Base-by-base conservation (phyloP, 1,140 invertebrate genomes). In the Pogonomyrmex californicus region DNA sequence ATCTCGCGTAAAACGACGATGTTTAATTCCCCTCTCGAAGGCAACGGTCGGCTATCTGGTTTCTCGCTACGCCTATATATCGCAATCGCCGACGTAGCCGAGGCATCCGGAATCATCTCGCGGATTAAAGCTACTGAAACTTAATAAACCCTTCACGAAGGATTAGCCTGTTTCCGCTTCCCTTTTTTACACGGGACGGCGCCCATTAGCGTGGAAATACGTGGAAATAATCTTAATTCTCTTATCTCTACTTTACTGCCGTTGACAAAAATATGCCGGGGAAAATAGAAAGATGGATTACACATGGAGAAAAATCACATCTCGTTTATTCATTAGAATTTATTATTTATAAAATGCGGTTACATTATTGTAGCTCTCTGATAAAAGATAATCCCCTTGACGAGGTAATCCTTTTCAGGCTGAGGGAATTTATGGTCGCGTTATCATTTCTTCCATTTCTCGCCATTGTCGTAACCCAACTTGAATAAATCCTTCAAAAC, bases 401-500 rank as follows among this genome's bases (percentile, higher is more conserved):
- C 51, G 6, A 47, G 41, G 14, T 71, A 82, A 73, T 82, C 51
- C 51, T 60, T 17, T 41, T 41, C 12, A 30, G 36, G 33, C 6
- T 23, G 41, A 62, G 17, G 33, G 41, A 49, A 5, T 73, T 73
- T 82, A 60, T 17, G 38, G 7, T 44, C 33, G 4, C 54, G 30
- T 73, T 60, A 33, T 87, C 87, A 60, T 38, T 82, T 73, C 44
- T 66, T 87, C 33, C 51, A 83, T 58, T 89, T 87, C 58, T 94
- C 92, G 47, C 95, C 94, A 91, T 95, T 95, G 51, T 93, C 91
- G 79, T 97, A 97, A 9, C 97, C 97, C 56, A 97, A 93, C 92
- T 97, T 96, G 90, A 96, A 96, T 92, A 97, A 96, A 94, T 98
- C 97, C 93, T 97, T 98, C 62, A 96, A 95, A 23, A 97, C 94